Evolutionary conservation across 2,888 invertebrate species (phyloP).

Genomic region (Miltochrista miniata): DNA sequence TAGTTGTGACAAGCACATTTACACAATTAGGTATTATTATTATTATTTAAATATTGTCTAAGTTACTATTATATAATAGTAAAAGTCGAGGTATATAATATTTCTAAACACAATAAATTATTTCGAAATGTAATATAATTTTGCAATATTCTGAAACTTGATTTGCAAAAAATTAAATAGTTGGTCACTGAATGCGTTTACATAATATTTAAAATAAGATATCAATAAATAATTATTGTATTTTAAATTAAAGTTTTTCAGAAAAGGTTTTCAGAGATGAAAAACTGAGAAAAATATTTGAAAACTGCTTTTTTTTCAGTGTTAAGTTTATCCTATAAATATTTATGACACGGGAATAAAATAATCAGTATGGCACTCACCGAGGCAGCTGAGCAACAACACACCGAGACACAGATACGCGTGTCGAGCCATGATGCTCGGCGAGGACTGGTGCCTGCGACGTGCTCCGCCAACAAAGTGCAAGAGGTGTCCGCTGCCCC

Average conservation of each 20-base stretch:
- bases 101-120: no score
- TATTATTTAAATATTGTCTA: not conserved
- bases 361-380: slow-evolving; percentile 62
- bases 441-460: slow-evolving; percentile 72
- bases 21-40: no score
- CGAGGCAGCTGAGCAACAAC: slow-evolving; percentile 72
- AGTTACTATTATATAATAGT: not conserved
- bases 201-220: no score
- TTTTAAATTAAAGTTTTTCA: not conserved
- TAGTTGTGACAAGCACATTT: no score
- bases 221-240: not conserved
- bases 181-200: no score
- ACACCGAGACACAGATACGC: slow-evolving; percentile 79
- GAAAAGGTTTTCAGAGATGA: not conserved
- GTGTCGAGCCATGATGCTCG: slow-evolving; percentile 83
- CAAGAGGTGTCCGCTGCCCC: slow-evolving; percentile 79
- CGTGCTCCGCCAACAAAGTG: slow-evolving; percentile 77
- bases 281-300: not conserved
- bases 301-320: not conserved
- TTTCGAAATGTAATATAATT: no score
- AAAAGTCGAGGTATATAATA: not conserved
- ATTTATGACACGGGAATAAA: not conserved
- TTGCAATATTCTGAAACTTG: no score
- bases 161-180: no score
- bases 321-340: not conserved